phyloP scores from a whole-genome alignment of 2,888 invertebrate species.

The Hirtodrosophila histrioides region DNA sequence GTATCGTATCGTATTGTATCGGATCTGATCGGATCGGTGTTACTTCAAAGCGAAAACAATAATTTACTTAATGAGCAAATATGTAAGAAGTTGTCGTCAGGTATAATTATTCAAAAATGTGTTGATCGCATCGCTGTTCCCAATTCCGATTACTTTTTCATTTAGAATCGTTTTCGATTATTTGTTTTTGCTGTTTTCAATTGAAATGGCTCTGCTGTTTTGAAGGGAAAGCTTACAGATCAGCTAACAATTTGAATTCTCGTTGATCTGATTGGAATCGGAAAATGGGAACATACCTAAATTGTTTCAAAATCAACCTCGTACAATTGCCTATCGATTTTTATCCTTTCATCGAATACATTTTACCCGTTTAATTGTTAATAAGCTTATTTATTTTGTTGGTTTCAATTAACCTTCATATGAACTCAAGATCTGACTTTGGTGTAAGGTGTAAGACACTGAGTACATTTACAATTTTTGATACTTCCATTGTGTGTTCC shows the following conservation, averaged over 20 bases:
- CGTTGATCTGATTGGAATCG: no score
- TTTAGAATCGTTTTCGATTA: no score
- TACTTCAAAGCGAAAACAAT: conserved; percentile 61
- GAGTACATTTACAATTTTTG: conserved; percentile 5
- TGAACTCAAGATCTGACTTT: conserved; percentile 25
- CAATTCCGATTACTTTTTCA: no score
- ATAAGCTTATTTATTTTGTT: background rate
- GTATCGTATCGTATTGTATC: conserved; percentile 9
- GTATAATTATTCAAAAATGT: background rate
- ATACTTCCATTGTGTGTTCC: conserved; percentile 12
- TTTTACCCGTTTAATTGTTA: background rate
- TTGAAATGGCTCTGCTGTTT: no score
- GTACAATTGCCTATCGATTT: no score
- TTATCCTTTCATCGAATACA: no score
- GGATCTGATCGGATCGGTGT: conserved; percentile 37
- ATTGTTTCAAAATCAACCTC: no score
- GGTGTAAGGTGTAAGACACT: background rate
- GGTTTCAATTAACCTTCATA: conserved; percentile 29
- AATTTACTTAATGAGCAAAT: conserved; percentile 48
- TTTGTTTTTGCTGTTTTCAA: no score
- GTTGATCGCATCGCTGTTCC: no score
- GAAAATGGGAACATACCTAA: no score
- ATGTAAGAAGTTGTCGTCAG: conserved; percentile 33
- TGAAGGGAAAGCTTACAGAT: no score
- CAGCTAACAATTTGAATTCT: no score